These are phyloP conservation scores for Chiloscyllium punctatum DNA, from an alignment of 2,797 vertebrate species.

Conservation along the genomic window DNA sequence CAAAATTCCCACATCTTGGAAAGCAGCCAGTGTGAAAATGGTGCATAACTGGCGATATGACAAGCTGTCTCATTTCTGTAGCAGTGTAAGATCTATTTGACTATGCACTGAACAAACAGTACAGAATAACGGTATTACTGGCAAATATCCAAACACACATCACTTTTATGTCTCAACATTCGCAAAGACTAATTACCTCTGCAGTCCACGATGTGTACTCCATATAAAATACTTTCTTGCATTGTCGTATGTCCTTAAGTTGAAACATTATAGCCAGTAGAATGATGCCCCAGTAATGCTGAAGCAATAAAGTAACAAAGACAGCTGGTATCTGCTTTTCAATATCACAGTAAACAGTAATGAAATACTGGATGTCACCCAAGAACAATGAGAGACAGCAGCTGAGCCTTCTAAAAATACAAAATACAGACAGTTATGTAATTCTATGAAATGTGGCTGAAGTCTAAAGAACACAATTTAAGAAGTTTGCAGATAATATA, in stretches of 20 bases:
- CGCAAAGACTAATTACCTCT: slow-evolving; percentile 26
- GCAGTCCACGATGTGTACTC: not conserved
- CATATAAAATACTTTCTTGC: not conserved
- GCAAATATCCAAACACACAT: slow-evolving; percentile 2
- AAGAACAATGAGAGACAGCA: not conserved
- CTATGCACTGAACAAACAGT: slow-evolving; percentile 14
- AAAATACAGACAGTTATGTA: not conserved
- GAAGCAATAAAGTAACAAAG: slow-evolving; percentile 11
- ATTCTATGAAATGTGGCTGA: not conserved
- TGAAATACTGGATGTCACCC: not conserved
- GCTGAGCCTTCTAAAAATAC: not conserved
- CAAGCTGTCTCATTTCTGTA: not conserved
- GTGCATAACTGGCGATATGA: not conserved
- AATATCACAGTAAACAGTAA: slow-evolving; percentile 5
- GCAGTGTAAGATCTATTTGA: slow-evolving; percentile 3
- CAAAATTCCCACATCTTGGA: not conserved
- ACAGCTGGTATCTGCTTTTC: not conserved
- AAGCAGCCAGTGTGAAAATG: not conserved
- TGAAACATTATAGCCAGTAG: not conserved
- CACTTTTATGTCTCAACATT: not conserved
- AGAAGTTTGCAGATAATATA: not conserved
- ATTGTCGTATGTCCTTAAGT: not conserved
- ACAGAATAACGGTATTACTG: slow-evolving; percentile 5
- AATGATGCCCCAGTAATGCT: not conserved
- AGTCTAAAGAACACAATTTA: not conserved